Conservation (phyloP, 2,797 vertebrate genomes). For the Ambastaia sidthimunki region DNA sequence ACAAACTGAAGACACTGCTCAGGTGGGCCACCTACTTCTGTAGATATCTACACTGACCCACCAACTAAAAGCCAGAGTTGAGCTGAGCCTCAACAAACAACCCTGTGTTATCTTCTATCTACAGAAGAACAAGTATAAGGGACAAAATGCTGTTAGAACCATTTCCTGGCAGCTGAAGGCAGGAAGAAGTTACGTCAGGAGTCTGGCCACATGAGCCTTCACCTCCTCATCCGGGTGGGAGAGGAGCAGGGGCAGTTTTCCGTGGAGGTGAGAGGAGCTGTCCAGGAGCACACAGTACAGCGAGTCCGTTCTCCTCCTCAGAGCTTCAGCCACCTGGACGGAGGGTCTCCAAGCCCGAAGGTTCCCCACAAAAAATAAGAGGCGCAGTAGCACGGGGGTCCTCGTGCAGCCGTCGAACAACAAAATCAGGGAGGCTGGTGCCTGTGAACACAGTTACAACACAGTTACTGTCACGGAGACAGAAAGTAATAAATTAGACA, state of each 20-base stretch:
- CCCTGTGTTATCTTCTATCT: not conserved
- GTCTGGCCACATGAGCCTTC: slow-evolving; percentile 84
- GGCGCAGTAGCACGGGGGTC: slow-evolving; percentile 84
- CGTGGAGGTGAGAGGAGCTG: slow-evolving; percentile 79
- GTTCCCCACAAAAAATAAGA: slow-evolving; percentile 85
- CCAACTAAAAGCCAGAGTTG: not conserved
- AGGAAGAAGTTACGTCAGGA: slow-evolving; percentile 75
- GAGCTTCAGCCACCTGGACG: slow-evolving; percentile 64
- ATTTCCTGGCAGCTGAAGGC: slow-evolving; percentile 56
- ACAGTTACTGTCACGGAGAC: too few species aligned
- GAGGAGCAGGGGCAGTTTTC: slow-evolving; percentile 82
- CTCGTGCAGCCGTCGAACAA: slow-evolving; percentile 81
- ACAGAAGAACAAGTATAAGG: slow-evolving; percentile 54
- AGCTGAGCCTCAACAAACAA: not conserved
- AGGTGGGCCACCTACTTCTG: not conserved
- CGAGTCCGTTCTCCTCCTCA: slow-evolving; percentile 78
- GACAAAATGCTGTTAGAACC: slow-evolving; percentile 49
- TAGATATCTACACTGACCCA: not conserved
- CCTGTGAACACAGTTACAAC: slow-evolving; percentile 73
- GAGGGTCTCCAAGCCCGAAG: slow-evolving; percentile 81
- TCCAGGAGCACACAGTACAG: slow-evolving; percentile 84
- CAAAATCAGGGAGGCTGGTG: slow-evolving; percentile 84
- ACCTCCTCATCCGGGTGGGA: slow-evolving; percentile 84
- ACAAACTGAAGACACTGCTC: not conserved
- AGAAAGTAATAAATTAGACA: not conserved